phyloP scores from a whole-genome alignment of 2,797 vertebrate genomes.

The Orientallactaga sibirica region DNA sequence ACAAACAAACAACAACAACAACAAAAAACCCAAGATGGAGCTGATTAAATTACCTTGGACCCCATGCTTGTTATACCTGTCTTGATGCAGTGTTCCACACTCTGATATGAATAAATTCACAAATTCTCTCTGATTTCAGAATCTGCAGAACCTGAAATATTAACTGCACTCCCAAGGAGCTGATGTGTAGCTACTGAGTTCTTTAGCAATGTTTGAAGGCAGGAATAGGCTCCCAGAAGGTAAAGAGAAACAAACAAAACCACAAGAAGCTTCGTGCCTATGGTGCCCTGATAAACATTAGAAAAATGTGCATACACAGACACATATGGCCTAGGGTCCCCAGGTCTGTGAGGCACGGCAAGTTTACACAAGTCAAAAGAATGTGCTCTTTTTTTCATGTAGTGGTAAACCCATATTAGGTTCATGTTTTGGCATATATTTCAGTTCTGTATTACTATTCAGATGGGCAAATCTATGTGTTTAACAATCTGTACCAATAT shows the following conservation, averaged over 20 bases:
- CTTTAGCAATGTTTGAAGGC: neutral
- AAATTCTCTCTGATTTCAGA: neutral
- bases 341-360: neutral
- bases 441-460: neutral
- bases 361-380: conserved; percentile 13
- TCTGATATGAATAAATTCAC: neutral
- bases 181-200: neutral
- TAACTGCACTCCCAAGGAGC: neutral
- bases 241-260: conserved; percentile 6
- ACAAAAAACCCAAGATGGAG: neutral
- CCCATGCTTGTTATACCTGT: neutral
- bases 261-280: neutral
- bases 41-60: neutral
- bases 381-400: neutral
- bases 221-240: neutral
- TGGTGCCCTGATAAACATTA: neutral
- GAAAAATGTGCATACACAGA: neutral
- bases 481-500: neutral
- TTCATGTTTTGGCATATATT: neutral
- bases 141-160: neutral
- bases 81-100: neutral
- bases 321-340: neutral
- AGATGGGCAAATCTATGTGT: neutral
- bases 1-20: neutral
- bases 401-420: neutral